Percentiles rank a stretch among this genome's conserved stretches.
phyloP scores from a whole-genome alignment of 2,888 invertebrate genomes.

The Sinohyriopsis cumingii region DNA sequence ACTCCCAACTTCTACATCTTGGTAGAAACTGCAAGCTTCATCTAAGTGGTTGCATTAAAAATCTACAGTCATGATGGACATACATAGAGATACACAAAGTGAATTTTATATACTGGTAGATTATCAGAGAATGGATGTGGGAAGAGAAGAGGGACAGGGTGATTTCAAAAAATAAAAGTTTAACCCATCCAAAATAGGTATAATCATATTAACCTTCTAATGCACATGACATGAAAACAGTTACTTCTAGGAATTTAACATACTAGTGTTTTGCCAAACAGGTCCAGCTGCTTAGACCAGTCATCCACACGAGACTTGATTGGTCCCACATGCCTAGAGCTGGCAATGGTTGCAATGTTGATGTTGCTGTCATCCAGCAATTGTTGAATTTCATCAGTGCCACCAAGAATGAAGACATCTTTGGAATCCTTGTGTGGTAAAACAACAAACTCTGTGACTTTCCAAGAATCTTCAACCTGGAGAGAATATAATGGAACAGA shows the following conservation, averaged over 20 bases:
- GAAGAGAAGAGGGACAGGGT: too few species aligned
- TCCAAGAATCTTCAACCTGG: conserved; percentile 89
- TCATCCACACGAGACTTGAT: conserved; percentile 87
- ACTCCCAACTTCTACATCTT: too few species aligned
- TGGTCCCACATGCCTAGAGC: conserved; percentile 88
- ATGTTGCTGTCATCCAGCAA: conserved; percentile 90
- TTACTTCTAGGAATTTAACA: conserved; percentile 33
- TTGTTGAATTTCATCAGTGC: conserved; percentile 87
- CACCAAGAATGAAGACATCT: conserved; percentile 88
- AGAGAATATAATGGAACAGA: not conserved
- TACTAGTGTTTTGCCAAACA: conserved; percentile 88
- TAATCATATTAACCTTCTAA: too few species aligned
- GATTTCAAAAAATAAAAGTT: too few species aligned
- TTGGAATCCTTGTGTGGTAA: conserved; percentile 85
- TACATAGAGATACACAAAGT: too few species aligned
- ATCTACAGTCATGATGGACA: too few species aligned
- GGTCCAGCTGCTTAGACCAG: conserved; percentile 84
- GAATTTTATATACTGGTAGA: too few species aligned
- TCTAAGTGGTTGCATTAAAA: too few species aligned
- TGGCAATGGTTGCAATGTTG: conserved; percentile 88
- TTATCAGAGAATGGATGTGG: too few species aligned
- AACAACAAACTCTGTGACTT: conserved; percentile 84
- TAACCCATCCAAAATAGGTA: too few species aligned
- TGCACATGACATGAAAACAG: not conserved
- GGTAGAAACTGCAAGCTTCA: too few species aligned